These are phyloP conservation scores for Poeciliopsis turneri DNA, from an alignment of 2,797 vertebrate species.

Conservation along the genomic window DNA sequence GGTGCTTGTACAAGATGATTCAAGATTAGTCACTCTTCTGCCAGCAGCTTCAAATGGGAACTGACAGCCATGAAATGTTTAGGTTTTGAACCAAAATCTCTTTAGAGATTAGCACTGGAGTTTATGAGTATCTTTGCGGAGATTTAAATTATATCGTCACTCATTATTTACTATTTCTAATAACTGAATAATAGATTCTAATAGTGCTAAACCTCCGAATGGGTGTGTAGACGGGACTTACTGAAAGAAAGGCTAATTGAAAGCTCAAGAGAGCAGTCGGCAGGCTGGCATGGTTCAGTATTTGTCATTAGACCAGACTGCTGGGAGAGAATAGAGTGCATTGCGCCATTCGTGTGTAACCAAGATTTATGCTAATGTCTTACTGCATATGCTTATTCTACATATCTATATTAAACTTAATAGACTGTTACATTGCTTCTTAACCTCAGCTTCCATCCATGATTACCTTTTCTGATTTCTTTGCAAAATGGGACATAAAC, in stretches of 20 bases:
- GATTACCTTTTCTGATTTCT: conserved; percentile 99
- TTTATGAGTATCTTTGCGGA: not conserved
- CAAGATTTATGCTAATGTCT: conserved; percentile 99
- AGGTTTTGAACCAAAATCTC: conserved; percentile 9
- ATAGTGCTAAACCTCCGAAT: conserved; percentile 31
- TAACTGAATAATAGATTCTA: conserved; percentile 22
- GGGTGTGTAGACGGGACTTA: conserved; percentile 48
- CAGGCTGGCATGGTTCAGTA: conserved; percentile 75
- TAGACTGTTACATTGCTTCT: conserved; percentile 99
- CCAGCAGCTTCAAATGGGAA: conserved; percentile 39
- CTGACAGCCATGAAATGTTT: conserved; percentile 29
- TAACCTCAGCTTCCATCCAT: conserved; percentile 99
- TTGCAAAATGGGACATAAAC: conserved; percentile 96
- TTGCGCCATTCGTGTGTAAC: conserved; percentile 89
- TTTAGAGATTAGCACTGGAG: conserved; percentile 9
- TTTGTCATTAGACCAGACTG: conserved; percentile 82
- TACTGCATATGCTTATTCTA: conserved; percentile 99
- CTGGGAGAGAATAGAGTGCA: conserved; percentile 74
- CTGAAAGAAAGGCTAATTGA: conserved; percentile 79
- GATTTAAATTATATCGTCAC: conserved; percentile 8
- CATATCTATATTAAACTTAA: conserved; percentile 99
- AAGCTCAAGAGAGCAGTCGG: conserved; percentile 79
- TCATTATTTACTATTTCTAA: conserved; percentile 12
- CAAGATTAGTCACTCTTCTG: conserved; percentile 33
- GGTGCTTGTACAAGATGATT: conserved; percentile 28